A percentile compares a stretch with the other conserved stretches of the same genome.
phyloP scores from a whole-genome alignment of 1,140 invertebrate genomes.

The Zaprionus camerounensis region DNA sequence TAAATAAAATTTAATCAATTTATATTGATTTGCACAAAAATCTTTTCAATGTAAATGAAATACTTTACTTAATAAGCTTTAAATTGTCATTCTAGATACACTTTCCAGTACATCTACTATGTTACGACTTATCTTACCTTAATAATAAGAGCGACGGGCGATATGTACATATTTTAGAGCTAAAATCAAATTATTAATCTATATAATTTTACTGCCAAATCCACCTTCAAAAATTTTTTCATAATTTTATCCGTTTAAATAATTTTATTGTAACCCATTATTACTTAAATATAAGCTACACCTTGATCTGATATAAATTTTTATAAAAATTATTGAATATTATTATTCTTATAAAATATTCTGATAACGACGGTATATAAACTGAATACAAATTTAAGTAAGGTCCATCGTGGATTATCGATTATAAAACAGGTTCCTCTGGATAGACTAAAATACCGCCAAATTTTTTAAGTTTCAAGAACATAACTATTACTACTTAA shows the following conservation, averaged over 20 bases:
- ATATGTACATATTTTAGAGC: slow-evolving; percentile 86
- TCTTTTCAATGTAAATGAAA: slow-evolving; percentile 41
- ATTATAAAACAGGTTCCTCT: slow-evolving; percentile 86
- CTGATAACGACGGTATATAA: slow-evolving; percentile 85
- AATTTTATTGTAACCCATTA: slow-evolving; percentile 85
- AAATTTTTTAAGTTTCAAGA: slow-evolving; percentile 86
- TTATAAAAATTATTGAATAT: slow-evolving; percentile 84
- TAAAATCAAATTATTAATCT: slow-evolving; percentile 84
- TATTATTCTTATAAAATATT: slow-evolving; percentile 85
- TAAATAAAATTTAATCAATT: slow-evolving; percentile 34
- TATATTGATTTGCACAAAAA: slow-evolving; percentile 37
- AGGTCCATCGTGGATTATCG: slow-evolving; percentile 85
- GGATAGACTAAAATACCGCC: slow-evolving; percentile 85
- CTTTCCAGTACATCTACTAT: slow-evolving; percentile 89
- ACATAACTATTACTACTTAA: slow-evolving; percentile 85
- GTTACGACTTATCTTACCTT: slow-evolving; percentile 87
- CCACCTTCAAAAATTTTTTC: slow-evolving; percentile 84
- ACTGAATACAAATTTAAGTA: slow-evolving; percentile 81
- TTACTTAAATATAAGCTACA: slow-evolving; percentile 85
- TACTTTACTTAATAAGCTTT: slow-evolving; percentile 23
- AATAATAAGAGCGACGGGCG: slow-evolving; percentile 35
- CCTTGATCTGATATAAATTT: slow-evolving; percentile 86
- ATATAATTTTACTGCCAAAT: slow-evolving; percentile 86
- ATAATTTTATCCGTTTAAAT: slow-evolving; percentile 78
- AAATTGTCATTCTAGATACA: slow-evolving; percentile 86